Conservation (phyloP, 2,113 vertebrate genomes). For the Proteles cristata region DNA sequence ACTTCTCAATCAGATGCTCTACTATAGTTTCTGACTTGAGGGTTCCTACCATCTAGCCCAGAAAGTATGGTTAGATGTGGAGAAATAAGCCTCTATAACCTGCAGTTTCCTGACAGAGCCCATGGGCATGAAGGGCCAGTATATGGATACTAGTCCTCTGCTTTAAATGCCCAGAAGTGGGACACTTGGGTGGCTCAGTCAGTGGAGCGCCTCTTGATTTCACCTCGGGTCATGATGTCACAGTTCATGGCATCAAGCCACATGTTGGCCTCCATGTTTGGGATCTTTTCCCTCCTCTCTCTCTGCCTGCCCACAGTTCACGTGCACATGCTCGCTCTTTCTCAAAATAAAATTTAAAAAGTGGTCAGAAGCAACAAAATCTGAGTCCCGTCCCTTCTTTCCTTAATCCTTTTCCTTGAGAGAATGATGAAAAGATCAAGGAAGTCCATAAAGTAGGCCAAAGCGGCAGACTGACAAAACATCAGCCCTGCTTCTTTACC, state of each 20-base stretch:
- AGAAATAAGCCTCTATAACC: not conserved
- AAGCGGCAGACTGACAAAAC: not conserved
- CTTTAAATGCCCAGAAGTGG: not conserved
- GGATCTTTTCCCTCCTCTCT: too few species aligned
- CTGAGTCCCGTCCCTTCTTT: rapidly evolving
- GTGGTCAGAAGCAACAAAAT: not conserved
- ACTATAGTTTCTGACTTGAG: not conserved
- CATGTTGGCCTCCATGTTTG: too few species aligned
- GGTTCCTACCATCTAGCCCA: not conserved
- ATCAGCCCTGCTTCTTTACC: not conserved
- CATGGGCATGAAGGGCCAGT: not conserved
- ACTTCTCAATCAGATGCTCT: not conserved
- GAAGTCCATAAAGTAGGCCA: not conserved
- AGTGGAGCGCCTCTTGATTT: too few species aligned
- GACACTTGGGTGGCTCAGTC: too few species aligned
- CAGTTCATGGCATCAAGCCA: too few species aligned
- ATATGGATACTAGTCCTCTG: not conserved
- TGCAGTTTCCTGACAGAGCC: not conserved
- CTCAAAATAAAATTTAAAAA: not conserved
- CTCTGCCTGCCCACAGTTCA: too few species aligned
- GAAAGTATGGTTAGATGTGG: not conserved
- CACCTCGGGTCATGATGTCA: too few species aligned
- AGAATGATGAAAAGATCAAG: not conserved
- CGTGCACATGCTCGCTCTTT: rapidly evolving
- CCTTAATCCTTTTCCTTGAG: not conserved